Conservation (phyloP, 2,797 vertebrate species). For the Anabacerthia variegaticeps region DNA sequence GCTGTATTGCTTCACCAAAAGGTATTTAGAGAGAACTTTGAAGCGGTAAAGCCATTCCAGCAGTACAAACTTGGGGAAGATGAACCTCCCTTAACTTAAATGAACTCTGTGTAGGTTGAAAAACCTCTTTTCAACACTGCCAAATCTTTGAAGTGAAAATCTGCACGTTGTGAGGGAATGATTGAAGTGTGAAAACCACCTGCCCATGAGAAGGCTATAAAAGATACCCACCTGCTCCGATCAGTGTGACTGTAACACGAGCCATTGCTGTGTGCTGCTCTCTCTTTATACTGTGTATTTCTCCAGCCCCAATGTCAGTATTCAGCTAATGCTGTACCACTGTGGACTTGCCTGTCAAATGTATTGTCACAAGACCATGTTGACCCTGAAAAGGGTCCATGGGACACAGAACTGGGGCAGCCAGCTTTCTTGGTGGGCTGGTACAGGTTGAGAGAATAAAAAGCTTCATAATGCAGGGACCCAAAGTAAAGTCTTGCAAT, state of each 20-base stretch:
- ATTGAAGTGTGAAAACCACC: conserved; percentile 54
- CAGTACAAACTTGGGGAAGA: conserved; percentile 17
- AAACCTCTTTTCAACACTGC: conserved; percentile 32
- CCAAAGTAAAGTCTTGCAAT: neutral
- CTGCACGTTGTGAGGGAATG: neutral
- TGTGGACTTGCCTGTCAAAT: neutral
- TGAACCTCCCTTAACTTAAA: conserved; percentile 36
- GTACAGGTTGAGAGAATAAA: neutral
- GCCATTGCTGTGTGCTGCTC: neutral
- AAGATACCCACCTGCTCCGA: neutral
- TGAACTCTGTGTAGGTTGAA: conserved; percentile 41
- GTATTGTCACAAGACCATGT: neutral
- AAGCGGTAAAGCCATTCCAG: neutral
- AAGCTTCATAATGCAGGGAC: neutral
- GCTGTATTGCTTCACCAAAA: neutral
- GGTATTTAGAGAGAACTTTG: conserved; percentile 8
- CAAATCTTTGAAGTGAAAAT: conserved; percentile 46
- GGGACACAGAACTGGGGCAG: neutral
- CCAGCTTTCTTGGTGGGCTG: neutral
- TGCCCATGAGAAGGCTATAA: neutral
- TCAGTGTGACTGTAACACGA: neutral
- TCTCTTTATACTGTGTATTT: neutral
- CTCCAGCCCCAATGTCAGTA: neutral
- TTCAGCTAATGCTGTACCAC: neutral
- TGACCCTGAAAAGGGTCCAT: neutral